Conservation (phyloP, 2,113 vertebrate genomes). For the Dunckerocampus dactyliophorus region DNA sequence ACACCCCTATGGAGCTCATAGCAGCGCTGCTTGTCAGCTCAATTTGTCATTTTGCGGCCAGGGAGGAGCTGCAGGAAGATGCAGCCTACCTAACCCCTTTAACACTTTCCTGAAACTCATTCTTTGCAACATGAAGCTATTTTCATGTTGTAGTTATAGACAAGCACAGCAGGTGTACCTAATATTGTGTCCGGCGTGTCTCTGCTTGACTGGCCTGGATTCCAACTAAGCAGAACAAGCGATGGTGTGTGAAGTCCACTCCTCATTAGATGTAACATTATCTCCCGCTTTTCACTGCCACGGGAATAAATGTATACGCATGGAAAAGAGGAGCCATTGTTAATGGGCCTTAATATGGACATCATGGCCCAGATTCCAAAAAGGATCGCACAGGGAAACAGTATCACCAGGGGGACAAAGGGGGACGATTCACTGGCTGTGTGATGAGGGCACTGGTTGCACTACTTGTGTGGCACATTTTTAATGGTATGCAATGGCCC, state of each 20-base stretch:
- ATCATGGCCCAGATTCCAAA: slow-evolving; percentile 32
- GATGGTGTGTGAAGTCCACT: slow-evolving; percentile 52
- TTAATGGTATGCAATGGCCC: neutral
- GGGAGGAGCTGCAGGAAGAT: neutral
- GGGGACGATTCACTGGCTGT: slow-evolving; percentile 5
- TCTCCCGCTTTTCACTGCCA: slow-evolving; percentile 40
- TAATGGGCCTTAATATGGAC: slow-evolving; percentile 22
- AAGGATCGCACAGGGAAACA: slow-evolving; percentile 21
- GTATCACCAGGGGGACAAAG: slow-evolving; percentile 15
- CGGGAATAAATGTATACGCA: slow-evolving; percentile 31
- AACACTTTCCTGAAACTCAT: neutral
- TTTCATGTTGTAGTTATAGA: neutral
- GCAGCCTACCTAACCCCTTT: neutral
- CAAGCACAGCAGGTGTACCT: neutral
- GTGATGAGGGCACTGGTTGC: slow-evolving; percentile 13
- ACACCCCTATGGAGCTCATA: slow-evolving; percentile 11
- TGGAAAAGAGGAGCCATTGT: slow-evolving; percentile 48
- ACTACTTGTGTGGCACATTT: neutral
- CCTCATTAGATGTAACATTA: slow-evolving; percentile 54
- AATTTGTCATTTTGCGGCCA: neutral
- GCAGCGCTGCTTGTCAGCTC: neutral
- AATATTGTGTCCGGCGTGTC: neutral
- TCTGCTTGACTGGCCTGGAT: slow-evolving; percentile 30
- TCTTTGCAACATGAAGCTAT: neutral
- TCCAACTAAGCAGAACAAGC: slow-evolving; percentile 39